Base-by-base conservation (phyloP, 2,888 invertebrate species). In the Drosophila paracracens region DNA sequence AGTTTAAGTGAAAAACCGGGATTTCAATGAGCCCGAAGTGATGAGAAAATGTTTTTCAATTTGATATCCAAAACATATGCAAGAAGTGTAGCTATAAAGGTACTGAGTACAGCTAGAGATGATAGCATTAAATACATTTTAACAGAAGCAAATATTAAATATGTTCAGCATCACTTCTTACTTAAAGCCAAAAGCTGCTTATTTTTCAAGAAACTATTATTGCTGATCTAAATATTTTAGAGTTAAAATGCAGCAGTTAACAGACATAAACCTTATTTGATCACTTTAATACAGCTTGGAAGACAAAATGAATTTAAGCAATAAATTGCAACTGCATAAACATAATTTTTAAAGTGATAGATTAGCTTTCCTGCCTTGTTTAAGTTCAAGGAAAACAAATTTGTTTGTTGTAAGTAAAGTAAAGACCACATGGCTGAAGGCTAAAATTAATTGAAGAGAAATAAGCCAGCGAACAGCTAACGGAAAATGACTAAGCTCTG, bases 371-470 rank as follows among this genome's bases (percentile, higher is more conserved):
- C 6, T 31, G 11, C 8, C n/a, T n/a, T 21, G 1, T 4, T 43
- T 0, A 59, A 46, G 7, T 50, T 58, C 8, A 29, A 29, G 31
- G 4, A 16, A 53, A 48, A 40, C n/a, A 31, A 18, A 43, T 13
- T 60, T 18, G 25, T 27, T 65, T 59, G 54, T 74, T 72, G 50
- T 38, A 25, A 54, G 25, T 21, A 21, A 21, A 29, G 21, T 46
- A 16, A 46, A 46, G 27, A 18, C 51, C 36, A 59, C 60, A 65
- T 36, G 43, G 58, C 66, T 36, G 25, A 57, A 59, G 66, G 74
- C 38, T 53, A 29, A 61, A 76, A 69, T 57, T 86, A 81, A 86
- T 86, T 83, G 70, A 64, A 76, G 68, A 65, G 56, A 85, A 82
- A 84, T 68, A 85, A 64, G 18, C 50, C 43, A 40, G 33, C 57